These are phyloP conservation scores for Tholera decimalis DNA, from an alignment of 2,888 invertebrate species.

Conservation along the genomic window DNA sequence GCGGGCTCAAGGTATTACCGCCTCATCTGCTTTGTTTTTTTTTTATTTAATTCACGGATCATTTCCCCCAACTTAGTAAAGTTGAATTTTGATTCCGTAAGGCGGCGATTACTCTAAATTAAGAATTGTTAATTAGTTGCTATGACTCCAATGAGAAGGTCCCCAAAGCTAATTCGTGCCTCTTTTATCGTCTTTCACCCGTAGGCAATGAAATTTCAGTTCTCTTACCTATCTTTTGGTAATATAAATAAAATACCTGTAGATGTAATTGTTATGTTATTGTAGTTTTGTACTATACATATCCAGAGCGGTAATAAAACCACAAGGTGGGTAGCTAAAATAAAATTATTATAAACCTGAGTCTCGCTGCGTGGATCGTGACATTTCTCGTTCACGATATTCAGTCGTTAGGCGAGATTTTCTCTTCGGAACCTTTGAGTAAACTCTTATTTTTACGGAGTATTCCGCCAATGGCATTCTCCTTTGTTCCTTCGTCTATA, in stretches of 20 bases:
- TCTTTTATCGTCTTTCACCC: neutral
- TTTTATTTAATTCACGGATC: constrained; percentile 69
- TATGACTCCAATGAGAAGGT: constrained; percentile 1
- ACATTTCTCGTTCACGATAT: constrained; percentile 67
- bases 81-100: constrained; percentile 59
- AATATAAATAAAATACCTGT: too few relatives aligned
- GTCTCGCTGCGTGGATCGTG: constrained; percentile 55
- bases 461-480: constrained; percentile 63
- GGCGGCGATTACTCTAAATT: constrained; percentile 53
- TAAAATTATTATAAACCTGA: constrained; percentile 64
- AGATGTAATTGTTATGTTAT: neutral
- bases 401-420: constrained; percentile 68
- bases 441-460: constrained; percentile 68
- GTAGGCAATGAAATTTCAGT: constrained; percentile 11
- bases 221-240: neutral
- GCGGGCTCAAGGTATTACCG: constrained; percentile 78
- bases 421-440: constrained; percentile 62
- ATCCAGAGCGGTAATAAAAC: constrained; percentile 40
- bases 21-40: constrained; percentile 78
- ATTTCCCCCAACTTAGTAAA: constrained; percentile 70
- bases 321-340: constrained; percentile 52
- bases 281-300: constrained; percentile 30
- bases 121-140: constrained; percentile 51
- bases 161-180: neutral
- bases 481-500: constrained; percentile 72